phyloP scores from a whole-genome alignment of 1,140 invertebrate genomes.

The Manduca sexta region DNA sequence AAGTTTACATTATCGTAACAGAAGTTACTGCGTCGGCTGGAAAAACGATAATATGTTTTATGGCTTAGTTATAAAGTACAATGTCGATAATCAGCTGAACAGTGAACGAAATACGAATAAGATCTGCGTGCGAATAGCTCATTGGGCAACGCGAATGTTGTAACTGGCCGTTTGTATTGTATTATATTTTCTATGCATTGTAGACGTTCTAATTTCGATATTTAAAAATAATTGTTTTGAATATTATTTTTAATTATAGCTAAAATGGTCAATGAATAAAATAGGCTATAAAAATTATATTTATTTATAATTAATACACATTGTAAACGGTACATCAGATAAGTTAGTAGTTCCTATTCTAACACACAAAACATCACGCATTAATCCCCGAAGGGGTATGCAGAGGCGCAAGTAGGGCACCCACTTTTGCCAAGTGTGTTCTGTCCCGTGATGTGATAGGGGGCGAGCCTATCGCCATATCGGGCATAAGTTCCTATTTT shows the following conservation, averaged over 20 bases:
- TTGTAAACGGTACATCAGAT: no score
- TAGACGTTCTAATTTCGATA: constrained; percentile 36
- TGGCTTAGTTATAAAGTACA: constrained; percentile 1
- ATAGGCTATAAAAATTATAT: no score
- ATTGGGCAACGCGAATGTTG: constrained; percentile 33
- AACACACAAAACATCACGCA: no score
- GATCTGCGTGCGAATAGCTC: constrained; percentile 36
- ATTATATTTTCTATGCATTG: constrained; percentile 31
- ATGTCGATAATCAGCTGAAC: constrained; percentile 6
- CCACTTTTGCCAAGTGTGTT: no score
- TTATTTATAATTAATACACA: no score
- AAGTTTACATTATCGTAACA: not conserved
- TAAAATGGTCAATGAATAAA: no score
- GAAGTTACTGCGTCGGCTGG: not conserved
- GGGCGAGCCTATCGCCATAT: no score
- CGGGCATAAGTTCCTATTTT: no score
- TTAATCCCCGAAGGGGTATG: no score
- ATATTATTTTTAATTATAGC: constrained; percentile 7
- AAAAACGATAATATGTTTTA: constrained; percentile 10
- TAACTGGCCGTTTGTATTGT: constrained; percentile 38
- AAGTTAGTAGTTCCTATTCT: no score
- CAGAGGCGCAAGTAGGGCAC: no score
- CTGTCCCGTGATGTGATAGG: no score
- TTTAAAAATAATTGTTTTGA: constrained; percentile 16
- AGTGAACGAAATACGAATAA: constrained; percentile 13